Percentiles rank a stretch among this genome's conserved stretches.
Conservation (phyloP, 1,140 invertebrate species). For the Euglossa dilemma region DNA sequence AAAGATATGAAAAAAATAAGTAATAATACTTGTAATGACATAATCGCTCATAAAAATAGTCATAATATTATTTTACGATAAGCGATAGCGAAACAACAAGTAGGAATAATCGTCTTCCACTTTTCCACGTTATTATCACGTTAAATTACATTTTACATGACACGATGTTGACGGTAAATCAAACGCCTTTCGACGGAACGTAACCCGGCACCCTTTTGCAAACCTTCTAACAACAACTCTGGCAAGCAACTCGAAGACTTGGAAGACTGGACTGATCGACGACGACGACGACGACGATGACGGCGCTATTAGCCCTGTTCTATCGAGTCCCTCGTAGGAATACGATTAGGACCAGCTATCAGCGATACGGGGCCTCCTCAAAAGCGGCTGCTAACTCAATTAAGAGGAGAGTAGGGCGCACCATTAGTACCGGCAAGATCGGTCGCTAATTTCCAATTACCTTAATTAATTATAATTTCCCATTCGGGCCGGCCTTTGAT, state of each 20-base stretch:
- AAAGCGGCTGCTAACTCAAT: slow-evolving; percentile 79
- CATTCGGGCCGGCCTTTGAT: slow-evolving; percentile 79
- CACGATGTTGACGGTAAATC: not conserved
- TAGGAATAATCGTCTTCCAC: too few species aligned
- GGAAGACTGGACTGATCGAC: slow-evolving; percentile 5
- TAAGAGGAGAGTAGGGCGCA: slow-evolving; percentile 74
- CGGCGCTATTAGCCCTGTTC: slow-evolving; percentile 76
- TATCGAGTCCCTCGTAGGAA: slow-evolving; percentile 77
- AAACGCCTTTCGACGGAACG: not conserved
- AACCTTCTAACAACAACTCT: slow-evolving; percentile 26
- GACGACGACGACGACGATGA: slow-evolving; percentile 24
- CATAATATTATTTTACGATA: too few species aligned
- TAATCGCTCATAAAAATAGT: too few species aligned
- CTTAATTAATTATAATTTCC: slow-evolving; percentile 80
- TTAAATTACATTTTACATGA: not conserved
- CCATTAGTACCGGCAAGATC: slow-evolving; percentile 79
- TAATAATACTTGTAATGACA: too few species aligned
- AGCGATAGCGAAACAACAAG: too few species aligned
- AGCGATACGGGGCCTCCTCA: slow-evolving; percentile 80
- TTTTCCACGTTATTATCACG: not conserved
- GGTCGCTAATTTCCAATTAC: slow-evolving; percentile 81
- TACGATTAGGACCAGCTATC: slow-evolving; percentile 78
- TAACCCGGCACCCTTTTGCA: not conserved
- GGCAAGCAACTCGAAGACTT: slow-evolving; percentile 6
- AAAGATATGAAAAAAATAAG: too few species aligned